Percentiles rank a stretch among this genome's conserved stretches.
Conservation (phyloP, 2,888 invertebrate species). For the Drosophila meridiana region DNA sequence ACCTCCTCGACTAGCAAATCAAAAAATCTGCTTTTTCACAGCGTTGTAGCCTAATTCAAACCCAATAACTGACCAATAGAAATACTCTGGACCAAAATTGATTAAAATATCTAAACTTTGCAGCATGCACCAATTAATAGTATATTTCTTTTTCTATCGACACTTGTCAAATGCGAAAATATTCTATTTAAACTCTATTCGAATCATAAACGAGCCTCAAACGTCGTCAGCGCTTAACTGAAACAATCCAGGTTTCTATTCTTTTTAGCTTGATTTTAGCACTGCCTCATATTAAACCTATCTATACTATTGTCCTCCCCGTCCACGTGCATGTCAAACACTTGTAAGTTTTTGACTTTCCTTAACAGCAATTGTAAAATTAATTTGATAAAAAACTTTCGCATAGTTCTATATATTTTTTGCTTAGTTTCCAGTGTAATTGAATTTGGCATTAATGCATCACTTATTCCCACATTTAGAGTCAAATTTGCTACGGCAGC, state of each 20-base stretch:
- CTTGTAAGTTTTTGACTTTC: neutral
- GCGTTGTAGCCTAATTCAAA: too few relatives aligned
- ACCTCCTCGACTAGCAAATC: too few relatives aligned
- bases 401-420: slow-evolving; percentile 18
- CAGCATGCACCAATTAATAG: too few relatives aligned
- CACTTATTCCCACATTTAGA: slow-evolving; percentile 55
- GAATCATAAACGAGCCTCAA: too few relatives aligned
- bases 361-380: slow-evolving; percentile 17
- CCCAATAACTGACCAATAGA: too few relatives aligned
- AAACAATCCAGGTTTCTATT: neutral
- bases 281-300: neutral
- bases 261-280: neutral
- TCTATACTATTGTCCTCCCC: neutral
- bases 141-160: too few relatives aligned
- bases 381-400: slow-evolving; percentile 41
- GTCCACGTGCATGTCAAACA: neutral
- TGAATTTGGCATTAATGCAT: slow-evolving; percentile 56
- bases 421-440: slow-evolving; percentile 43
- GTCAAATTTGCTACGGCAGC: slow-evolving; percentile 18
- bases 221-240: too few relatives aligned
- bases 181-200: too few relatives aligned
- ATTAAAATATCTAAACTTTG: too few relatives aligned
- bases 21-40: too few relatives aligned
- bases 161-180: too few relatives aligned
- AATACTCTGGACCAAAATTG: too few relatives aligned